A percentile compares a stretch with the other conserved stretches of the same genome.
These are phyloP conservation scores for Coreius guichenoti DNA, from an alignment of 2,797 vertebrate genomes.

Conservation along the genomic window DNA sequence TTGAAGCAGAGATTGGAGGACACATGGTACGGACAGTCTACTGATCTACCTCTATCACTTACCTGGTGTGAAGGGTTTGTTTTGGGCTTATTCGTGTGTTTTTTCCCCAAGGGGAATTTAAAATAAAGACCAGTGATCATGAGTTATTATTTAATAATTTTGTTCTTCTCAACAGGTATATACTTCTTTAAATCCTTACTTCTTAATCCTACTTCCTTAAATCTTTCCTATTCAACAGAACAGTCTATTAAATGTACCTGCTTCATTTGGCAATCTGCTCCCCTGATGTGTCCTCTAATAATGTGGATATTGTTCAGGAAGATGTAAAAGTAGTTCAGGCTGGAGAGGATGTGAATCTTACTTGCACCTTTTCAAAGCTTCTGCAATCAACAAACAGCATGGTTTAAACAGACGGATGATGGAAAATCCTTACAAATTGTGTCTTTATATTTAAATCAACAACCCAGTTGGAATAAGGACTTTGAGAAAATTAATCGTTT, in stretches of 20 bases:
- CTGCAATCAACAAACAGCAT: background rate
- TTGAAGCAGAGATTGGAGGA: background rate
- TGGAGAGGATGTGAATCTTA: background rate
- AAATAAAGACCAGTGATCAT: background rate
- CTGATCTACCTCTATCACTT: background rate
- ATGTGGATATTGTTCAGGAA: conserved; percentile 5
- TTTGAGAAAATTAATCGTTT: conserved; percentile 1
- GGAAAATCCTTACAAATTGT: background rate
- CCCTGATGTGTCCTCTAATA: background rate
- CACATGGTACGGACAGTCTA: background rate
- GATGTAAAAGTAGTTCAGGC: background rate
- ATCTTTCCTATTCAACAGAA: background rate
- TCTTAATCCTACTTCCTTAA: background rate
- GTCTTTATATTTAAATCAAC: background rate
- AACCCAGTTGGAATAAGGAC: background rate
- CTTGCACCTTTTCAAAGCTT: background rate
- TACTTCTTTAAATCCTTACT: too few species aligned
- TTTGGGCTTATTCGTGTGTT: background rate
- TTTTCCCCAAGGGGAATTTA: background rate
- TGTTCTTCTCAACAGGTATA: background rate
- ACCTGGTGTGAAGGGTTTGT: background rate
- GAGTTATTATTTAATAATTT: background rate
- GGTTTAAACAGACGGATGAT: background rate
- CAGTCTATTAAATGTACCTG: background rate
- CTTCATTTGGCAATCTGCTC: background rate